Evolutionary conservation across 2,113 vertebrate genomes (phyloP), one percentile per base, ranked within the genome.

Genomic region (Gymnarchus niloticus): DNA sequence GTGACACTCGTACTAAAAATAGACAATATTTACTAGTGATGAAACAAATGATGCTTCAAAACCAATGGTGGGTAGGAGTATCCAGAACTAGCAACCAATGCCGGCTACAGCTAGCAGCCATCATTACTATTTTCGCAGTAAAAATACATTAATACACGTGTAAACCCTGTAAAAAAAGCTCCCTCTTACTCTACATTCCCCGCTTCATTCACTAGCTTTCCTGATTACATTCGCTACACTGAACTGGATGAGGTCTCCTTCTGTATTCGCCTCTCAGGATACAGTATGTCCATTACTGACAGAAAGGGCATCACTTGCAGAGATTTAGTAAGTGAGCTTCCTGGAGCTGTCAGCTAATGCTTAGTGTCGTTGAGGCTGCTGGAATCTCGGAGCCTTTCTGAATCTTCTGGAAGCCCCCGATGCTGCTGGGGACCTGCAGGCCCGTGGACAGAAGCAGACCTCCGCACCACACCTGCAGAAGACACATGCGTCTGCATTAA

Each of bases 341-440:
- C 57, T 51, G 19, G 54, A 9, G 33, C 23, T 23, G 33, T 0
- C 19, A 51, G 86, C 90, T 94, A 97, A 85, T 95, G 94, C n/a
- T 92, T 84, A 89, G 93, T 86, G 90, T 93, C 96, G 89, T 94
- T 96, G 76, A 96, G 91, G 85, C 96, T 97, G 90, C 92, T 90
- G 86, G 96, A 96, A 83, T 93, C 92, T 54, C 92, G 92, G 89
- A 96, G 92, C 59, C 94, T 95, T 96, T 95, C 91, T 96, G 94
- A 87, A 87, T 92, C 84, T 95, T 96, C 89, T 97, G 96, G 78
- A 98, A 92, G 12, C 91, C 96, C 91, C 92, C 95, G 88, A 98
- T 94, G 5, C 95, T 94, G 90, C 94, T 97, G 49, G 97, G 97
- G 88, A 98, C 97, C 91, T 99, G 97, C 88, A 97, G 91, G 56